These are phyloP conservation scores for Scrobipalpa atriplicella DNA, from an alignment of 2,888 invertebrate species.

Conservation along the genomic window DNA sequence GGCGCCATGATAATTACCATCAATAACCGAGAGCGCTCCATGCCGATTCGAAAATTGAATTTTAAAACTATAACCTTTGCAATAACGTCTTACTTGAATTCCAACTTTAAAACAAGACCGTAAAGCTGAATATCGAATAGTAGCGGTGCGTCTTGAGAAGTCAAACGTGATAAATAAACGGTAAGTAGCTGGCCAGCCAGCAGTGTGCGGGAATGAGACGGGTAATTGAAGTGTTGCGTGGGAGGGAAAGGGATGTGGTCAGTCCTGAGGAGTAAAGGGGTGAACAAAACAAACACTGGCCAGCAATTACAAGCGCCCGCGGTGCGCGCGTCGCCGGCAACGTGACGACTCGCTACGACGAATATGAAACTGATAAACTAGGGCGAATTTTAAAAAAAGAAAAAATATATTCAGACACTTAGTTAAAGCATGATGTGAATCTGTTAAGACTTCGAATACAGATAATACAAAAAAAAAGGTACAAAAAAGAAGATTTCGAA, in stretches of 20 bases:
- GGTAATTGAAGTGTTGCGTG: background rate
- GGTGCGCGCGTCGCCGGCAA: conserved; percentile 55
- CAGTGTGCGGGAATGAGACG: conserved; percentile 44
- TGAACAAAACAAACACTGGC: conserved; percentile 71
- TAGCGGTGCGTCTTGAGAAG: conserved; percentile 43
- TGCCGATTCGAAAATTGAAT: conserved; percentile 31
- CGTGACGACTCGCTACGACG: conserved; percentile 51
- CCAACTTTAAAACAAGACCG: conserved; percentile 25
- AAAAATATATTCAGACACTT: no score
- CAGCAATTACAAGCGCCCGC: conserved; percentile 71
- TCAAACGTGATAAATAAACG: conserved; percentile 65
- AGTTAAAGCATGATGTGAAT: no score
- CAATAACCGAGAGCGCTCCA: conserved; percentile 58
- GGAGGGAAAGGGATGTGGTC: conserved; percentile 34
- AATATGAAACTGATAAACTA: conserved; percentile 34
- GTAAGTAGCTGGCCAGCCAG: conserved; percentile 61
- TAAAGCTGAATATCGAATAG: conserved; percentile 38
- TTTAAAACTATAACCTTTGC: conserved; percentile 30
- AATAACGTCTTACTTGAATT: conserved; percentile 23
- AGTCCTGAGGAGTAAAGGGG: conserved; percentile 56
- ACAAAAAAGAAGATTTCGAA: no score
- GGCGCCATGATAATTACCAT: conserved; percentile 76
- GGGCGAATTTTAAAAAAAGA: background rate
- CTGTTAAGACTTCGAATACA: no score
- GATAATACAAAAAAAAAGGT: no score